phyloP scores from a whole-genome alignment of 2,888 invertebrate genomes.

The Apodemia mormo region DNA sequence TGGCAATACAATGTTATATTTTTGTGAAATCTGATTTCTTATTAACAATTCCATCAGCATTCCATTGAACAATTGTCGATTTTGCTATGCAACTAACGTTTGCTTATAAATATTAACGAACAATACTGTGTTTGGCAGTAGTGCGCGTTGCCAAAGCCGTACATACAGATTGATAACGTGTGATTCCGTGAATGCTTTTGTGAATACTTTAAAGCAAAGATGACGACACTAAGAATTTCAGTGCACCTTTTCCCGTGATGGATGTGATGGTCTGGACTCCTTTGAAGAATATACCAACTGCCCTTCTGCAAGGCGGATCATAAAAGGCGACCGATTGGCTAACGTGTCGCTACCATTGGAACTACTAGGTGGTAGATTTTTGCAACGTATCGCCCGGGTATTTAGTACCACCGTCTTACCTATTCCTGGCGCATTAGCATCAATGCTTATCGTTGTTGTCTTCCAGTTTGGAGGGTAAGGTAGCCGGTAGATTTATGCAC shows the following conservation, averaged over 20 bases:
- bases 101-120: slow-evolving; percentile 12
- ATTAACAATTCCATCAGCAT: slow-evolving; percentile 15
- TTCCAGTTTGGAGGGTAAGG: no score
- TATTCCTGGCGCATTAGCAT: no score
- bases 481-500: no score
- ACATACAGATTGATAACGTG: slow-evolving; percentile 1
- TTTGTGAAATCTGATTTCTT: slow-evolving; percentile 17
- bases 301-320: no score
- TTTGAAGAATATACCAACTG: no score
- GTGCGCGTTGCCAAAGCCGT: neutral
- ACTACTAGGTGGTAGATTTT: no score
- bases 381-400: no score
- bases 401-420: no score
- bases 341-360: no score
- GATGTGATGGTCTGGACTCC: no score
- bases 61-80: slow-evolving; percentile 8
- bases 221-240: neutral
- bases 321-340: no score
- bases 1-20: neutral
- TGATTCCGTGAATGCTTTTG: slow-evolving; percentile 1
- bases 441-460: no score
- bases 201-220: neutral
- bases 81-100: slow-evolving; percentile 17
- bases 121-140: slow-evolving; percentile 8
- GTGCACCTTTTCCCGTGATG: neutral